These are phyloP conservation scores for Morinoia aosen DNA, from an alignment of 2,888 invertebrate genomes.

Conservation along the genomic window DNA sequence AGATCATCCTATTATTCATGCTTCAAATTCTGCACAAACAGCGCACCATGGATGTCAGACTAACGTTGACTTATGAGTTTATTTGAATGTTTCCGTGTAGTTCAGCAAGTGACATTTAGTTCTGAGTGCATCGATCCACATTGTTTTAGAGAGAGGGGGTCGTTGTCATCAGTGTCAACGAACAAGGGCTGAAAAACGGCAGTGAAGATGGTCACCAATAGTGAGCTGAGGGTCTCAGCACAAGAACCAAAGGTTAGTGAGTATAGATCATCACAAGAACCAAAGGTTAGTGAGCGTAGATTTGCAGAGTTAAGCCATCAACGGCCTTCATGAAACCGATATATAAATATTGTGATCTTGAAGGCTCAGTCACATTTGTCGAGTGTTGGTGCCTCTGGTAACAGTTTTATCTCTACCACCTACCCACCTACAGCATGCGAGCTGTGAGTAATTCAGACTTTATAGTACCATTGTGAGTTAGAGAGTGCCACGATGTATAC, in stretches of 20 bases:
- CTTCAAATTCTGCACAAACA: neutral
- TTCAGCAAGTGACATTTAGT: neutral
- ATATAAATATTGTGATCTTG: neutral
- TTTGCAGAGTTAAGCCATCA: neutral
- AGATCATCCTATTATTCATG: neutral
- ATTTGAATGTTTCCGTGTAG: neutral
- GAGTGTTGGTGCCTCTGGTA: neutral
- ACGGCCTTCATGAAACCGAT: neutral
- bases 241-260: neutral
- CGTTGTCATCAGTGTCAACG: neutral
- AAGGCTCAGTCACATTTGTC: neutral
- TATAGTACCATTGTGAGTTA: no score
- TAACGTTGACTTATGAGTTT: neutral
- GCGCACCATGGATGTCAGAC: neutral
- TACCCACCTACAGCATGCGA: neutral
- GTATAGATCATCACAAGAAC: neutral
- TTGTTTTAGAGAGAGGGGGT: neutral
- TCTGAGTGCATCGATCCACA: neutral
- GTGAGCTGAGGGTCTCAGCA: neutral
- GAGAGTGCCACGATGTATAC: no score
- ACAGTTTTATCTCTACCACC: neutral
- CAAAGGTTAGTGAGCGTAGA: conserved; percentile 15
- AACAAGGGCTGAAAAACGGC: neutral
- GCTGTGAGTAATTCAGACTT: neutral
- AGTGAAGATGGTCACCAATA: neutral